Evolutionary conservation across 2,113 vertebrate species (phyloP).

Genomic region (Neodon shergylaensis): DNA sequence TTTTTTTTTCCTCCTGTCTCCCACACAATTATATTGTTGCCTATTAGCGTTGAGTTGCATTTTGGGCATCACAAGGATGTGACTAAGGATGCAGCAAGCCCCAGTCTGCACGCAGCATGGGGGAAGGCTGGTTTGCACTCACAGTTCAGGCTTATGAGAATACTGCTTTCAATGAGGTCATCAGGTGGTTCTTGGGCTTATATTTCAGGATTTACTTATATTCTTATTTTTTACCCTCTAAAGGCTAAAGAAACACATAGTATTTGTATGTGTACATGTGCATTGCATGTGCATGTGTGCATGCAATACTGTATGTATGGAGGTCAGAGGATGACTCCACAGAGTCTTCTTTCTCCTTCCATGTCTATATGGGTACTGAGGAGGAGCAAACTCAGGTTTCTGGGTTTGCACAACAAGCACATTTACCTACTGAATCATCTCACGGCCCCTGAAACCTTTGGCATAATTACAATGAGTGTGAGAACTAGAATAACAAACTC

Average conservation of each 20-base stretch:
- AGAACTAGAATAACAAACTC: not conserved
- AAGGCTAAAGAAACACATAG: not conserved
- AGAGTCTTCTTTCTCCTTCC: not conserved
- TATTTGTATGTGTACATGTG: not conserved
- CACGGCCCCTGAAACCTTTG: not conserved
- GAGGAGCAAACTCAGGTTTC: too few relatives aligned
- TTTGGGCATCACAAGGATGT: not conserved
- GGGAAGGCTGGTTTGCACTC: not conserved
- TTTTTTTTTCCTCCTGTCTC: conserved; percentile 69
- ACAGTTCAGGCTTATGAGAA: not conserved
- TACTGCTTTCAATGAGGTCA: not conserved
- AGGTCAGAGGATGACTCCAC: not conserved
- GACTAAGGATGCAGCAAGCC: conserved; percentile 8
- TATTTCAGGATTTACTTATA: not conserved
- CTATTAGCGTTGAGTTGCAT: conserved; percentile 60
- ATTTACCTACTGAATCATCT: not conserved
- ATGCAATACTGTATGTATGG: not conserved
- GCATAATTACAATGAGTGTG: not conserved
- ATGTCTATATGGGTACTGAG: not conserved
- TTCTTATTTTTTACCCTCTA: not conserved
- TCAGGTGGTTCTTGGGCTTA: not conserved
- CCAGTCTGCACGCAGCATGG: not conserved
- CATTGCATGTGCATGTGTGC: not conserved
- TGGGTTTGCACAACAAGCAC: too few relatives aligned
- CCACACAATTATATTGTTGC: conserved; percentile 63